These are phyloP conservation scores for Sardina pilchardus DNA, from an alignment of 2,113 vertebrate genomes.

Conservation along the genomic window DNA sequence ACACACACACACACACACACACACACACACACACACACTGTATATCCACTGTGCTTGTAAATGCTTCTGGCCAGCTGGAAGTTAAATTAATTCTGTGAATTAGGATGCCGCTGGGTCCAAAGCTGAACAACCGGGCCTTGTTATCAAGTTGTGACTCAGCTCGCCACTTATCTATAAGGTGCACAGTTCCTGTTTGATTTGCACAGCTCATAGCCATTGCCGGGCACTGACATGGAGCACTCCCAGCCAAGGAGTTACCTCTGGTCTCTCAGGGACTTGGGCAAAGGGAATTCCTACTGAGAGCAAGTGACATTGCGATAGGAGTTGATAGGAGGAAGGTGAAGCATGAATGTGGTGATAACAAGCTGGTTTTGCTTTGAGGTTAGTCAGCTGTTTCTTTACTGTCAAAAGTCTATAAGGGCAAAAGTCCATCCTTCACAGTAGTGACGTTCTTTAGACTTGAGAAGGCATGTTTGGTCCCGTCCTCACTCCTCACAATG, in stretches of 20 bases:
- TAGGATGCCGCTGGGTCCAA: not conserved
- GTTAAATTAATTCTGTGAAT: not conserved
- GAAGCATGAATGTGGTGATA: too few relatives aligned
- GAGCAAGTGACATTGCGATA: too few relatives aligned
- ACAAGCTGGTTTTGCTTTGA: not conserved
- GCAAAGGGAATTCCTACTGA: too few relatives aligned
- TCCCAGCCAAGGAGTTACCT: not conserved
- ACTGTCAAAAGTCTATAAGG: too few relatives aligned
- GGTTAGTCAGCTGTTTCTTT: not conserved
- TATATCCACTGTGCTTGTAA: not conserved
- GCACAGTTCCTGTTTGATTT: constrained; percentile 33
- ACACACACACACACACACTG: not conserved
- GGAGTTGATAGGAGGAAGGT: too few relatives aligned
- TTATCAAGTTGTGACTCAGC: not conserved
- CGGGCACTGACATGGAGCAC: not conserved
- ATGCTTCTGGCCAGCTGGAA: not conserved
- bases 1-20: not conserved
- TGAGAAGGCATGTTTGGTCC: not conserved
- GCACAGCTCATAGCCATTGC: not conserved
- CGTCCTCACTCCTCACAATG: not conserved
- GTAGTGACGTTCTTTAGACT: not conserved
- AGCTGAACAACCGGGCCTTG: constrained; percentile 8
- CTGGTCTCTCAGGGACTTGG: too few relatives aligned
- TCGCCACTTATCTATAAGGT: not conserved
- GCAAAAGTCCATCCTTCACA: not conserved